Evolutionary conservation across 2,888 invertebrate genomes (phyloP).

Genomic region (Brachyptera putata): DNA sequence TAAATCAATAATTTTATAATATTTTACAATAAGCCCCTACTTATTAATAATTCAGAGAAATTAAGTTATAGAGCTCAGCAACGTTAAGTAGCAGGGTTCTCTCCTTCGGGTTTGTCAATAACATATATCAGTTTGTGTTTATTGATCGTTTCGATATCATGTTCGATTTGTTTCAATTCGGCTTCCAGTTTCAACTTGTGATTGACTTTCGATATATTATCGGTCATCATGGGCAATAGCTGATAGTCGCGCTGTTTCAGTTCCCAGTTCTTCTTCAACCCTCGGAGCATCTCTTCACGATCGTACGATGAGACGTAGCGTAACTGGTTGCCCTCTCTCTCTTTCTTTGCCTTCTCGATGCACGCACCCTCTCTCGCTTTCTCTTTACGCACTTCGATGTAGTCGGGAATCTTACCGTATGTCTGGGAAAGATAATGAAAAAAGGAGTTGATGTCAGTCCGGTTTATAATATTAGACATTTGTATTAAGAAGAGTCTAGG

Average conservation of each 20-base stretch:
- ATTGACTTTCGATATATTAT: background rate
- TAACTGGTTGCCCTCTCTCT: background rate
- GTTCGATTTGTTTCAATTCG: too few species aligned
- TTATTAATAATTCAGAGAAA: too few species aligned
- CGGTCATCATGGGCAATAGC: background rate
- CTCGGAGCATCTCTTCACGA: background rate
- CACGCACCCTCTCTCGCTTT: background rate
- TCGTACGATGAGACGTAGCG: background rate
- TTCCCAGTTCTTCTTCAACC: background rate
- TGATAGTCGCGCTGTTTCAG: background rate
- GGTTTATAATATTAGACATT: background rate
- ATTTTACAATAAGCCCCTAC: too few species aligned
- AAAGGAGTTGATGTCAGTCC: too few species aligned
- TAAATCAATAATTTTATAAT: too few species aligned
- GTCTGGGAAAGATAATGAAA: background rate
- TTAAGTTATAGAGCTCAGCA: too few species aligned
- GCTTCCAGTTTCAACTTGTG: too few species aligned
- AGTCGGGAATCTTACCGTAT: background rate
- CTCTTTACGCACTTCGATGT: background rate
- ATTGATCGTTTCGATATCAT: too few species aligned
- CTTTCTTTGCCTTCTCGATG: background rate
- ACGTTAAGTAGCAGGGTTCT: too few species aligned
- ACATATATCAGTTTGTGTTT: too few species aligned
- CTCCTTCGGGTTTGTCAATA: too few species aligned
- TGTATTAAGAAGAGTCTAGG: background rate